phyloP scores from a whole-genome alignment of 37 sponge, comb jelly and placozoan species.

The Theonella swinhoei region DNA sequence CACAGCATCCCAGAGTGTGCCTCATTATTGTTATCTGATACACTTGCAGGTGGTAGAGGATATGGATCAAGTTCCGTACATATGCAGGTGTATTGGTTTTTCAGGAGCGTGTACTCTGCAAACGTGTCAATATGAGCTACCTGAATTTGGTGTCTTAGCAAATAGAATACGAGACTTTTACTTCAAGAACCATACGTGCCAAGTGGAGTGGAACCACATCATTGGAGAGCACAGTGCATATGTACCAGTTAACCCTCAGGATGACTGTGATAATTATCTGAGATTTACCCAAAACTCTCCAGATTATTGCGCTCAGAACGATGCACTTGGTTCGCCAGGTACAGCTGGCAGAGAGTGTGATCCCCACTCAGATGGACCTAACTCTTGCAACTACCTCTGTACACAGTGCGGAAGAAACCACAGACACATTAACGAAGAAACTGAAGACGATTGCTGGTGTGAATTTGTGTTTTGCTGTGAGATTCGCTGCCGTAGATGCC shows the following conservation, averaged over 20 bases:
- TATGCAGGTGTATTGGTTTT: constrained; percentile 45
- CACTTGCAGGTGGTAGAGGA: background rate
- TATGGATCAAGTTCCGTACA: background rate
- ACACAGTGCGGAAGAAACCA: background rate
- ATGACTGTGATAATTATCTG: background rate
- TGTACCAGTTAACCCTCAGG: background rate
- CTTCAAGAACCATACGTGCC: constrained; percentile 10
- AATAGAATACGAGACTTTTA: constrained; percentile 10
- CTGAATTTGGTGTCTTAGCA: constrained; percentile 16
- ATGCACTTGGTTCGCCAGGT: constrained; percentile 23
- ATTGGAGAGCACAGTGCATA: background rate
- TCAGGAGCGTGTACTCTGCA: constrained; percentile 52
- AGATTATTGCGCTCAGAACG: constrained; percentile 24
- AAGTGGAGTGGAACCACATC: constrained; percentile 3
- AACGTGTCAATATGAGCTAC: constrained; percentile 28
- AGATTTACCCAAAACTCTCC: background rate
- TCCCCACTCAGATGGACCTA: constrained; percentile 6
- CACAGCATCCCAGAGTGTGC: too few relatives aligned
- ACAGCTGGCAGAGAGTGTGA: constrained; percentile 36
- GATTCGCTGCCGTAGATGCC: constrained; percentile 17
- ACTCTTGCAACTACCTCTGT: constrained; percentile 35
- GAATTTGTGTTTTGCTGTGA: constrained; percentile 53
- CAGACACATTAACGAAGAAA: background rate
- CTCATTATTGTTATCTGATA: too few relatives aligned
- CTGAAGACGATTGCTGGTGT: constrained; percentile 17